Evolutionary conservation across 2,797 vertebrate genomes (phyloP), one percentile per base, ranked within the genome.

Genomic region (Pangasius larnaudii): DNA sequence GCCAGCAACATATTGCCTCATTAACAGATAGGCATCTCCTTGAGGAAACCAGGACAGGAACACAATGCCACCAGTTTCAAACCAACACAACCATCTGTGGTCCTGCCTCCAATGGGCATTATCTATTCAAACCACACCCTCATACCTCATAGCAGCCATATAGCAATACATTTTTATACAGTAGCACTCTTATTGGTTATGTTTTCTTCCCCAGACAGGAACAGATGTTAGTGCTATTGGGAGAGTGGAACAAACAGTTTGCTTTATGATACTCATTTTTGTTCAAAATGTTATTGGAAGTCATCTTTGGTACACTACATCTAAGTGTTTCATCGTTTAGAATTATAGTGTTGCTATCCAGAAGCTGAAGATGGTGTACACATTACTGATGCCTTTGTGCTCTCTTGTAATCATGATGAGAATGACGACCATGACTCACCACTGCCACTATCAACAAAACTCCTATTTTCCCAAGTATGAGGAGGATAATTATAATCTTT

Each of bases 21-120:
- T 90, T 90, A 88, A 88, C 63, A 72, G 87, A 89, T 79, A 91
- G 85, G 24, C 77, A 86, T 72, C 85, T 87, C 63, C 69, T 88
- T 80, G 79, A 86, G 84, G 65, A 85, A 86, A 72, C 65, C 82
- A 81, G 81, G 79, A 84, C 84, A 83, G 30, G 71, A 83, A 59
- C 59, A 81, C 49, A 65, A 81, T 53, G 58, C 49, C 81, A 56
- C 89, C 78, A n/a, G 81, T 89, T 83, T 87, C 82, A 90, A 46
- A 86, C 86, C 87, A 72, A 90, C 56, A 86, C 36, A n/a, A 61
- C 80, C 87, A 36, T 77, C 49, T 19, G 27, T 63, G 53, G 46
- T 63, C 49, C 88, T 46, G 72, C 81, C 53, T 78, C 69, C 79
- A 88, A 61, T 81, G 69, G 39, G 19, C n/a, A 67, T 88, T 83